Conservation (phyloP, 1,140 invertebrate species). For the Sinella curviseta region DNA sequence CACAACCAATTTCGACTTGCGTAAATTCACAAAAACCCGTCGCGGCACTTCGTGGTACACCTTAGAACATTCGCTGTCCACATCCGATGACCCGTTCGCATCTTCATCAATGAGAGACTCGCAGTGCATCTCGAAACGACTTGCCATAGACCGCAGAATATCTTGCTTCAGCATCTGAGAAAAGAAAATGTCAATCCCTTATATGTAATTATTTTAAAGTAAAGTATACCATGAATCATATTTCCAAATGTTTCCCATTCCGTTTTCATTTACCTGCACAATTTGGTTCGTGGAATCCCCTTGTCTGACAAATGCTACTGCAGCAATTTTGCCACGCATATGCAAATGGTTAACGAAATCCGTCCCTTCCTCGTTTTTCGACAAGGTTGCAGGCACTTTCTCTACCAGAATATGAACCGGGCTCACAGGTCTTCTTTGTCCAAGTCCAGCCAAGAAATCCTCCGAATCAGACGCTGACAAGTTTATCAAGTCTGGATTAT, state of each 20-base stretch:
- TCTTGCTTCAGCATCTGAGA: conserved; percentile 73
- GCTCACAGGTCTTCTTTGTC: conserved; percentile 24
- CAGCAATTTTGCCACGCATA: conserved; percentile 59
- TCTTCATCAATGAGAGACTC: conserved; percentile 80
- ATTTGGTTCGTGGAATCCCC: conserved; percentile 27
- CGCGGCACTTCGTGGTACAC: conserved; percentile 71
- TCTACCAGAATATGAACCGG: conserved; percentile 45
- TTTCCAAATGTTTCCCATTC: background rate
- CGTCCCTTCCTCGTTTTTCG: background rate
- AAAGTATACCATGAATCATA: background rate
- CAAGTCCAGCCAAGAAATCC: background rate
- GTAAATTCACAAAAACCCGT: conserved; percentile 69
- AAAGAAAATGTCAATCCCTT: conserved; percentile 35
- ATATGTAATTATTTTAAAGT: conserved; percentile 26
- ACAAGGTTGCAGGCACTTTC: conserved; percentile 34
- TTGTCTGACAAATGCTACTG: conserved; percentile 36
- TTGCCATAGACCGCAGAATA: conserved; percentile 72
- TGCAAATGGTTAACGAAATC: conserved; percentile 52
- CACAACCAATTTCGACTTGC: conserved; percentile 66
- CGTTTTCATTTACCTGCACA: background rate
- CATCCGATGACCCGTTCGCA: conserved; percentile 59
- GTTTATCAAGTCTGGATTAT: background rate
- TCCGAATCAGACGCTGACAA: background rate
- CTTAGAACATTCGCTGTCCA: background rate
- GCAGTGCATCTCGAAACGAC: conserved; percentile 79